Conservation (phyloP, 92 coral and sea anemone species). For the Diadumene lineata region DNA sequence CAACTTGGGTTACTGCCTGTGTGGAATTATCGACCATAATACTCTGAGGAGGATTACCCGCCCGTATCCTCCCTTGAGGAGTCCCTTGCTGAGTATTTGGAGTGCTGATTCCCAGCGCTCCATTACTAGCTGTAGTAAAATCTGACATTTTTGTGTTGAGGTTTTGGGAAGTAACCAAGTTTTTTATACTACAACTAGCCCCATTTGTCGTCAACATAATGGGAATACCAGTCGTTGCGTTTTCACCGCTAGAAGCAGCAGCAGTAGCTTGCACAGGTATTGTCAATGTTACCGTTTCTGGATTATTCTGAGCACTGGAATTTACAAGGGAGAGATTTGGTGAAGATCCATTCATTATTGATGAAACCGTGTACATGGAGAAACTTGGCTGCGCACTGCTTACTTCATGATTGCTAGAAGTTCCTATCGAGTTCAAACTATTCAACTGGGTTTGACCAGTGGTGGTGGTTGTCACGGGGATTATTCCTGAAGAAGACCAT, state of each 20-base stretch:
- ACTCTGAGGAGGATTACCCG: neutral
- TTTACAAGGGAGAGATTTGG: constrained; percentile 34
- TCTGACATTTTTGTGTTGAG: neutral
- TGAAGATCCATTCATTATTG: constrained; percentile 56
- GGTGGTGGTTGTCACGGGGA: constrained; percentile 15
- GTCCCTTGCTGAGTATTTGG: too few species aligned
- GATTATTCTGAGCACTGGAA: neutral
- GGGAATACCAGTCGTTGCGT: constrained; percentile 23
- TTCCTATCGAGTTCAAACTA: neutral
- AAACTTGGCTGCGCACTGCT: constrained; percentile 24
- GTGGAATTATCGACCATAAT: neutral
- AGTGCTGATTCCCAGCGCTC: too few species aligned
- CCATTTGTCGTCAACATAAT: constrained; percentile 28
- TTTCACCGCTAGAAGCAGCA: constrained; percentile 6
- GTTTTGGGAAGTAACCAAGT: neutral
- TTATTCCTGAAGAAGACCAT: constrained; percentile 33
- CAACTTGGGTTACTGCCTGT: constrained; percentile 13
- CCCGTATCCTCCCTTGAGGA: neutral
- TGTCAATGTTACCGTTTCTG: constrained; percentile 7
- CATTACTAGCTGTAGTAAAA: too few species aligned
- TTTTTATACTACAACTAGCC: neutral
- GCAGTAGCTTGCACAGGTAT: constrained; percentile 11
- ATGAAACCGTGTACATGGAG: constrained; percentile 65
- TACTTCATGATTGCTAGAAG: neutral
- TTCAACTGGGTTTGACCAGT: neutral